Percentiles rank a stretch among this genome's conserved stretches.
phyloP scores from a whole-genome alignment of 2,113 vertebrate genomes.

The Anolis sagrei region DNA sequence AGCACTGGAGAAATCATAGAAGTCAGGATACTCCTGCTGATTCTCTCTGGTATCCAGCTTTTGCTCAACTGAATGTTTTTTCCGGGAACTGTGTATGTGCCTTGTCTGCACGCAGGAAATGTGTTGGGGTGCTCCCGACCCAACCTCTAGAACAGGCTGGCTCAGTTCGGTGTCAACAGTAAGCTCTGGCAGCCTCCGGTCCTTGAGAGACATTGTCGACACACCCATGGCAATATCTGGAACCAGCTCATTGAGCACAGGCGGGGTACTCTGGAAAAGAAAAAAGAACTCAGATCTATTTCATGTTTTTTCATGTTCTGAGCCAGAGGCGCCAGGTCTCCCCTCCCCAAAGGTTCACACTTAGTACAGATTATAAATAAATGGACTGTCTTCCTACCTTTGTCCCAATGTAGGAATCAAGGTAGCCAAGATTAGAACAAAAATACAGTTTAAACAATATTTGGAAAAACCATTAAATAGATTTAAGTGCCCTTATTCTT shows the following conservation, averaged over 20 bases:
- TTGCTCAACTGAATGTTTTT: constrained; percentile 90
- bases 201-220: constrained; percentile 92
- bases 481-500: too few relatives aligned
- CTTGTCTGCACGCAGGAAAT: constrained; percentile 80
- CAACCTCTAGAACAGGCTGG: constrained; percentile 74
- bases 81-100: constrained; percentile 85
- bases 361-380: not conserved
- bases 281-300: constrained; percentile 12
- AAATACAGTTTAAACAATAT: too few relatives aligned
- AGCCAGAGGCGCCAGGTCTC: not conserved
- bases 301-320: not conserved
- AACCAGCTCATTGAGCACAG: constrained; percentile 95
- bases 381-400: too few relatives aligned
- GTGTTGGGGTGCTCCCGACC: constrained; percentile 80
- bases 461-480: too few relatives aligned
- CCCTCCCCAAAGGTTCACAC: not conserved
- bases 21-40: constrained; percentile 91
- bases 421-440: too few relatives aligned
- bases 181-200: constrained; percentile 89
- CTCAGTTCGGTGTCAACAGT: constrained; percentile 85
- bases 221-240: constrained; percentile 97
- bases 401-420: too few relatives aligned
- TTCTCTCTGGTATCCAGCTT: constrained; percentile 83
- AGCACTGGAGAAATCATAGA: constrained; percentile 89
- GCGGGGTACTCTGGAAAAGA: constrained; percentile 84